Evolutionary conservation across 2,113 vertebrate species (phyloP).

Genomic region (Tachysurus fulvidraco): DNA sequence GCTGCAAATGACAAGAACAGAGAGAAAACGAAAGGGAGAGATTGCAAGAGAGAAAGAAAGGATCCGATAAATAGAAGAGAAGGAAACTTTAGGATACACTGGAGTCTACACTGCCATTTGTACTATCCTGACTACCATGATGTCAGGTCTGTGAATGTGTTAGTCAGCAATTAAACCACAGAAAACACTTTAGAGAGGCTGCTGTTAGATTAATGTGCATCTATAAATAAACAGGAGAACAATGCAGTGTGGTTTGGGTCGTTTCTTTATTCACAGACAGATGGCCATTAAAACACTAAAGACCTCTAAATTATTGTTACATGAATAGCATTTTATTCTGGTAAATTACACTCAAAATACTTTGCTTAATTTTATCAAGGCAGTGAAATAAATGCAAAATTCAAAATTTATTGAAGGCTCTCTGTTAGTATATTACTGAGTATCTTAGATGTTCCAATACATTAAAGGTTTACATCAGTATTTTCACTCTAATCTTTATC

Average conservation of each 20-base stretch:
- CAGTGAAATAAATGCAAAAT: not conserved
- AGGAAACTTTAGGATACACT: not conserved
- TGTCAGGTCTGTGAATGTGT: not conserved
- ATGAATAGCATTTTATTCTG: not conserved
- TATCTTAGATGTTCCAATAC: not conserved
- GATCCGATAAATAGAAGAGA: not conserved
- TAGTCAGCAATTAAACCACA: not conserved
- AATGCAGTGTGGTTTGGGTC: not conserved
- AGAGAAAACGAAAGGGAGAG: constrained; percentile 1
- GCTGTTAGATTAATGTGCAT: constrained; percentile 23
- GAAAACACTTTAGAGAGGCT: not conserved
- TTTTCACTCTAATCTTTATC: not conserved
- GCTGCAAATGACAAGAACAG: not conserved
- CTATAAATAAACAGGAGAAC: not conserved
- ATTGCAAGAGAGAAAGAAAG: not conserved
- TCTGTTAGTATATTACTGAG: not conserved
- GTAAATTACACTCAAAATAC: not conserved
- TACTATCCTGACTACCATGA: not conserved
- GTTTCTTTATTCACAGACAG: constrained; percentile 23
- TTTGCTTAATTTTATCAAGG: not conserved
- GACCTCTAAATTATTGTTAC: not conserved
- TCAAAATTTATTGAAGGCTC: not conserved
- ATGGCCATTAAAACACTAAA: constrained; percentile 3
- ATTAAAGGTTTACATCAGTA: not conserved
- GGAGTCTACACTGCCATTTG: not conserved